Conservation (phyloP, 2,797 vertebrate species). For the Sarcophilus harrisii region DNA sequence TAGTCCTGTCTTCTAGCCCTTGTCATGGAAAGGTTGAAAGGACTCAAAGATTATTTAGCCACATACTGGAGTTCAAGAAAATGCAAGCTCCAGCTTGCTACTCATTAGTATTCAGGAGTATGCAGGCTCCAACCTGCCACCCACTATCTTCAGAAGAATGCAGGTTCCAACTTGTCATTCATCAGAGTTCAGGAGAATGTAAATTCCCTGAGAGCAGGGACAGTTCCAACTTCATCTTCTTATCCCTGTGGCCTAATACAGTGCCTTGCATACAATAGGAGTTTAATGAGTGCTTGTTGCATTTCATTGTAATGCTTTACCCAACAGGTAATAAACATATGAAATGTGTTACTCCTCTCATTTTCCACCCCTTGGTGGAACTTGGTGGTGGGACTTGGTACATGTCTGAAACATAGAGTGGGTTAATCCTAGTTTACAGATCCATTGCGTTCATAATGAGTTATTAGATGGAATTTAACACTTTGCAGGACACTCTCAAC, state of each 20-base stretch:
- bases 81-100: no score
- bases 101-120: not conserved
- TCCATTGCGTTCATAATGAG: conserved; percentile 15
- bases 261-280: not conserved
- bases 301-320: not conserved
- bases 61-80: not conserved
- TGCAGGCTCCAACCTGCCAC: not conserved
- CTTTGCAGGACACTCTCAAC: not conserved
- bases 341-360: not conserved
- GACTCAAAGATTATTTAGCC: not conserved
- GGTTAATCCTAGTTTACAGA: conserved; percentile 11
- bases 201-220: not conserved
- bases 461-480: not conserved
- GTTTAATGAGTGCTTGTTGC: not conserved
- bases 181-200: not conserved
- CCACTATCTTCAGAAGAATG: not conserved
- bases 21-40: not conserved
- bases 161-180: not conserved
- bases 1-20: not conserved
- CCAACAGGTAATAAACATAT: not conserved
- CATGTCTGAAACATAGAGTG: not conserved
- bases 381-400: not conserved
- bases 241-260: not conserved
- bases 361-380: not conserved
- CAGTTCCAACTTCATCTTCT: not conserved